Evolutionary conservation across 2,797 vertebrate genomes (phyloP).

Genomic region (Sebastes dallii): DNA sequence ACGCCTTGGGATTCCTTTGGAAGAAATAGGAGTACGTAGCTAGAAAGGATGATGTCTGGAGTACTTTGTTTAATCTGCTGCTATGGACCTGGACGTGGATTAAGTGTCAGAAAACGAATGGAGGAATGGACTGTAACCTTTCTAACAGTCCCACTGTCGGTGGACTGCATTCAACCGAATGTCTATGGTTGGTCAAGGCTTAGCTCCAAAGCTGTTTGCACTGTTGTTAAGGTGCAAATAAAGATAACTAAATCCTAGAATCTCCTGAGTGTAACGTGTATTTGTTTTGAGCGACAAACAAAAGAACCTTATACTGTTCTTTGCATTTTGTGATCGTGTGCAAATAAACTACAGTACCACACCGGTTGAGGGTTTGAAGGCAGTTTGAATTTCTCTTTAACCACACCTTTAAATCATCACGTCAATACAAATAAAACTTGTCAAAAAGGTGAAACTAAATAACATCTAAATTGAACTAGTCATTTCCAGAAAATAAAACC

Average conservation of each 20-base stretch:
- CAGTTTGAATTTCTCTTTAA: not conserved
- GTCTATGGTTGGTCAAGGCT: not conserved
- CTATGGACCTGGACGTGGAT: not conserved
- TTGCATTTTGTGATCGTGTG: not conserved
- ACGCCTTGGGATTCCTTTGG: not conserved
- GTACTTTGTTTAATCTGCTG: not conserved
- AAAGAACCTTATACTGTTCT: not conserved
- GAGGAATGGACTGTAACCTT: not conserved
- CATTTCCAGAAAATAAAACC: not conserved
- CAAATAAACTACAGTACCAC: not conserved
- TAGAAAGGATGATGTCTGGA: not conserved
- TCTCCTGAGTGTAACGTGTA: no score
- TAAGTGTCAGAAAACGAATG: not conserved
- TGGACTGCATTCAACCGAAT: not conserved
- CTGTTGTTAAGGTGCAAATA: not conserved
- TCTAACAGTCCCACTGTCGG: not conserved
- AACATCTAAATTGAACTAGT: not conserved
- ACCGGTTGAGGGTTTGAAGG: no score
- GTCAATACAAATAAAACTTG: not conserved
- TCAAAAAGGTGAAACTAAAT: not conserved
- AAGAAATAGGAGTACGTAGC: not conserved
- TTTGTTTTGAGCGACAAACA: not conserved
- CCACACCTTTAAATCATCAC: not conserved
- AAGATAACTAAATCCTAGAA: not conserved
- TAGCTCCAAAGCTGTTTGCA: not conserved